Percentiles rank a stretch among this genome's conserved stretches.
These are phyloP conservation scores for Verasper variegatus DNA, from an alignment of 2,113 vertebrate species.

Conservation along the genomic window DNA sequence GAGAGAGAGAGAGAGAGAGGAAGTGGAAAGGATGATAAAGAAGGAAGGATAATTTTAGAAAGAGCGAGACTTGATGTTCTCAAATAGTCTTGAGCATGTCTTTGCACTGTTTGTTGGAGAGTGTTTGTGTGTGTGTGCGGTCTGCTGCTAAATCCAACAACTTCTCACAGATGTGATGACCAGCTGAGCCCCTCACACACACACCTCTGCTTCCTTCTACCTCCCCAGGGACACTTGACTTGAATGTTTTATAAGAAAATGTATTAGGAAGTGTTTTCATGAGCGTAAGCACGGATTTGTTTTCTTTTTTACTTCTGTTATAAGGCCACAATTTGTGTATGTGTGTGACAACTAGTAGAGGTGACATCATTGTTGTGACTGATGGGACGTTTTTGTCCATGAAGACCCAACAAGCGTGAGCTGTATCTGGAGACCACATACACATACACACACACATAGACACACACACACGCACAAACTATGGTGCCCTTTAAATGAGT, in stretches of 20 bases:
- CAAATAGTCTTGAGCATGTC: conserved; percentile 51
- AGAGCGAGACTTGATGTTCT: conserved; percentile 53
- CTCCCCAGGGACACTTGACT: neutral
- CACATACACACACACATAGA: conserved; percentile 7
- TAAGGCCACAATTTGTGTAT: conserved; percentile 9
- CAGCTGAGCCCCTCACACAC: conserved; percentile 26
- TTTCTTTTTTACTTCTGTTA: neutral
- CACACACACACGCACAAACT: conserved; percentile 12
- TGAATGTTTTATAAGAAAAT: neutral
- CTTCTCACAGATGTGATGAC: conserved; percentile 30
- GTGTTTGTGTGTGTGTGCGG: neutral
- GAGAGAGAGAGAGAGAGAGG: conserved; percentile 3
- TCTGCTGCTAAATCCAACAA: conserved; percentile 24
- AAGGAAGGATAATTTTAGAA: conserved; percentile 58
- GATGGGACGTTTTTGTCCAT: conserved; percentile 45
- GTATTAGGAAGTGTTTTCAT: conserved; percentile 14
- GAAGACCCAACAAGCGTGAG: conserved; percentile 16
- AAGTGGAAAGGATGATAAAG: conserved; percentile 33
- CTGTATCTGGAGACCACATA: no score
- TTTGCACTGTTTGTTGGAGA: conserved; percentile 23
- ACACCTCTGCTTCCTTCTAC: conserved; percentile 7
- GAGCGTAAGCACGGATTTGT: neutral
- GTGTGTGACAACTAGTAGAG: conserved; percentile 22
- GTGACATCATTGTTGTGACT: conserved; percentile 29
- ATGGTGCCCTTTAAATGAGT: conserved; percentile 72